A percentile compares a stretch with the other conserved stretches of the same genome.
Conservation (phyloP, 2,888 invertebrate genomes). For the Ditula angustiorana region DNA sequence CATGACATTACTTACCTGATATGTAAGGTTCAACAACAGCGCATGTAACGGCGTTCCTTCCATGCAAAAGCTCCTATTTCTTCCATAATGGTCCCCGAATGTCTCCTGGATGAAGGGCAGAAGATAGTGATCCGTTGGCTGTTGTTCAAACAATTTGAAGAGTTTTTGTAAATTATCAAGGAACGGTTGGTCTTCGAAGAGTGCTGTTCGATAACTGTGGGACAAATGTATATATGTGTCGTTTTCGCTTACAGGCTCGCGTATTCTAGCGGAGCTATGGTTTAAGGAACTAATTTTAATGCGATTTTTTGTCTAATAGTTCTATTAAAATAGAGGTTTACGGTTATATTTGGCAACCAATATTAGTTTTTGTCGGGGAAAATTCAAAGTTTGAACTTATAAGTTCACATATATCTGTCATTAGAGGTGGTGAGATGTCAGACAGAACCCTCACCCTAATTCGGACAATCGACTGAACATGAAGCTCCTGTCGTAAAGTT, state of each 20-base stretch:
- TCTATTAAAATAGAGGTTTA: too few species aligned
- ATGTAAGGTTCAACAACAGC: background rate
- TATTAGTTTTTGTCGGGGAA: too few species aligned
- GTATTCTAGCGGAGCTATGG: too few species aligned
- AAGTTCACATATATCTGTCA: too few species aligned
- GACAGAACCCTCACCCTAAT: background rate
- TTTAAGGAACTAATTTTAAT: too few species aligned
- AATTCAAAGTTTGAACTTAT: too few species aligned
- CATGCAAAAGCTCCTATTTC: background rate
- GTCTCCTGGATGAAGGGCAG: background rate
- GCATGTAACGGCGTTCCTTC: background rate
- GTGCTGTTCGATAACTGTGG: background rate
- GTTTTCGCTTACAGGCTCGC: too few species aligned
- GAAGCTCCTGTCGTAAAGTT: background rate
- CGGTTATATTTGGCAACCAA: too few species aligned
- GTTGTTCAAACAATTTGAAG: background rate
- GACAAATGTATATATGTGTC: too few species aligned
- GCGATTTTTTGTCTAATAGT: too few species aligned
- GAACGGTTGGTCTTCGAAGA: background rate
- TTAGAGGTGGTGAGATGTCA: background rate
- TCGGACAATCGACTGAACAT: background rate
- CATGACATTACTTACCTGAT: background rate
- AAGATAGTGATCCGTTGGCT: background rate
- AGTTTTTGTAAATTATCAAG: background rate
- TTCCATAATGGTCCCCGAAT: background rate